Conservation (phyloP, 1,140 invertebrate species). For the Drosophila persimilis region DNA sequence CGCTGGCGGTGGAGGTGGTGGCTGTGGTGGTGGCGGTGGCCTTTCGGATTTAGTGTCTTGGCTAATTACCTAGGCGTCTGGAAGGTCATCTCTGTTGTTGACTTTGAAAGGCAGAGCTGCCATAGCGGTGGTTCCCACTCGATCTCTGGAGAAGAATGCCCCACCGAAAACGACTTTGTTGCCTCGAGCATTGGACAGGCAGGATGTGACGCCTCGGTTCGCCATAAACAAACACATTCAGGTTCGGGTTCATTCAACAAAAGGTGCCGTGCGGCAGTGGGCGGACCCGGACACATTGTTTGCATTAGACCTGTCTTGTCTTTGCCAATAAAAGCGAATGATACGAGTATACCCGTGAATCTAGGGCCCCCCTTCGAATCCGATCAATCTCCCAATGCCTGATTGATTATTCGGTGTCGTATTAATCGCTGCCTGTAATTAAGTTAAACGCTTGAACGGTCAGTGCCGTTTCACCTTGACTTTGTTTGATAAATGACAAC, state of each 20-base stretch:
- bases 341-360: slow-evolving; percentile 19
- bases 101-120: slow-evolving; percentile 52
- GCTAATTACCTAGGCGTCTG: slow-evolving; percentile 24
- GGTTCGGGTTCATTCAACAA: slow-evolving; percentile 67
- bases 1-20: slow-evolving; percentile 7
- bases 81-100: slow-evolving; percentile 34
- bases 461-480: slow-evolving; percentile 43
- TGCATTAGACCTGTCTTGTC: slow-evolving; percentile 10
- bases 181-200: slow-evolving; percentile 10
- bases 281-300: slow-evolving; percentile 49
- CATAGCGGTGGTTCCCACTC: slow-evolving; percentile 9
- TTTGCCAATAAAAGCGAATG: slow-evolving; percentile 22
- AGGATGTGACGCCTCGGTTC: slow-evolving; percentile 67
- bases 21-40: slow-evolving; percentile 5
- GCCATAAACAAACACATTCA: slow-evolving; percentile 54
- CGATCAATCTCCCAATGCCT: slow-evolving; percentile 18
- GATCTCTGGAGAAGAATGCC: slow-evolving; percentile 2
- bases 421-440: slow-evolving; percentile 51
- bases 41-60: slow-evolving; percentile 7
- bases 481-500: slow-evolving; percentile 37
- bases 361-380: slow-evolving; percentile 6
- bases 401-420: slow-evolving; percentile 56
- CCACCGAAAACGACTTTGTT: background rate
- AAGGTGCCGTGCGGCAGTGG: slow-evolving; percentile 39
- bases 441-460: slow-evolving; percentile 13